Evolutionary conservation across 64 coral and sea anemone genomes (phyloP), one percentile per base, ranked within the genome.

Genomic region (Porites lutea): DNA sequence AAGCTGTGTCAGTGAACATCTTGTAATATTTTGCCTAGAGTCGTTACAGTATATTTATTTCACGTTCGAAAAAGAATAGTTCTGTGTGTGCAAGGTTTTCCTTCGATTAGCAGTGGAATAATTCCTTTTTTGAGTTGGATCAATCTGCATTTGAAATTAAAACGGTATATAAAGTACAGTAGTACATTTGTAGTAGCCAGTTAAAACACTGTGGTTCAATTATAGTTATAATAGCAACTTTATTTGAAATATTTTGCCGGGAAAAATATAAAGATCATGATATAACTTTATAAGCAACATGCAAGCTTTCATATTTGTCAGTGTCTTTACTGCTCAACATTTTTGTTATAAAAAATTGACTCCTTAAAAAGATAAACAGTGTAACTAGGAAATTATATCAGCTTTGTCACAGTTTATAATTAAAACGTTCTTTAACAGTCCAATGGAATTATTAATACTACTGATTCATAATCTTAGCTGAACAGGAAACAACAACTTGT

Each of bases 401-500:
- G 16, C 61, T 64, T 64, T 64, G 61, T 64, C 61, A 64, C 0
- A 64, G 13, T 4, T 64, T 64, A 64, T 64, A 64, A 64, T 55
- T 55, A 55, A 18, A 73, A 73, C 37, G 27, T 73, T 48, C 8
- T 73, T 73, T 73, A 44, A 46, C 70, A 73, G 70, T 73, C 46
- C 43, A 73, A 73, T 73, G 37, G 43, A 73, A 73, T 45, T 73
- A 46, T 73, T 46, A 73, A 73, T 73, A 73, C 70, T 73, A 73
- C 70, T 73, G 70, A 45, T 73, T 73, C 70, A 73, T 73, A 73
- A 47, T 73, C 27, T 72, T 72, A 72, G 70, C 27, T 72, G 70
- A 72, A 47, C 70, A 72, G 70, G 70, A 45, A 72, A 72, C 70
- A 72, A 72, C 70, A 72, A 72, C 70, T 72, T 72, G 70, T 72